Percentiles rank a stretch among this genome's conserved stretches.
Evolutionary conservation across 2,113 vertebrate species (phyloP).

Genomic region (Halichoeres trimaculatus): DNA sequence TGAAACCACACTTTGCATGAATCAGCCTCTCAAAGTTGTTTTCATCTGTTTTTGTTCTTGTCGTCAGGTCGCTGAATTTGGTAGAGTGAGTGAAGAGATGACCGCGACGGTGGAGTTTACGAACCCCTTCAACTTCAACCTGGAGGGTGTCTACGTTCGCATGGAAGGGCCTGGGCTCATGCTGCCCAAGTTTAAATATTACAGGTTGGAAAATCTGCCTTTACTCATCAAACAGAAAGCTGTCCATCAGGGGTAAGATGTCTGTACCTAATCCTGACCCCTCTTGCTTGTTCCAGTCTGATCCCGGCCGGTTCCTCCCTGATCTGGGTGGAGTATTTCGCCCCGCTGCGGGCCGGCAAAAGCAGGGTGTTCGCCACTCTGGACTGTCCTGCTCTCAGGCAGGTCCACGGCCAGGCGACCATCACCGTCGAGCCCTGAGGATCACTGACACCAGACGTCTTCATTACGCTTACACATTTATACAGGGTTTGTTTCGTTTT

Average conservation of each 20-base stretch:
- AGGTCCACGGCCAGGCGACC: conserved; percentile 87
- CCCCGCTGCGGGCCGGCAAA: conserved; percentile 79
- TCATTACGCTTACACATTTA: background rate
- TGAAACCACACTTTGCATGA: background rate
- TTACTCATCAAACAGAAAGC: too few species aligned
- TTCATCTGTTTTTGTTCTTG: too few species aligned
- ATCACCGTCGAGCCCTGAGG: conserved; percentile 68
- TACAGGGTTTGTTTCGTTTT: too few species aligned
- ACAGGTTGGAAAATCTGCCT: conserved; percentile 80
- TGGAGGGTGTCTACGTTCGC: conserved; percentile 84
- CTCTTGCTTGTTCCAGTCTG: conserved; percentile 78
- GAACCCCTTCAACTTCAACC: conserved; percentile 87
- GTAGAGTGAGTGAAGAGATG: conserved; percentile 84
- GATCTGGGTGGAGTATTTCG: conserved; percentile 85
- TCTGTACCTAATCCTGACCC: background rate
- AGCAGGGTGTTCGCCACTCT: conserved; percentile 90
- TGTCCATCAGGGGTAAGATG: too few species aligned
- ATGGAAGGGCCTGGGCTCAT: conserved; percentile 90
- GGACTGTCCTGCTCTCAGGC: conserved; percentile 88
- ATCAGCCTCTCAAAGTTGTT: background rate
- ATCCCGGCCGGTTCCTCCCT: conserved; percentile 83
- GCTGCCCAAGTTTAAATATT: conserved; percentile 81
- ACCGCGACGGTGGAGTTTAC: conserved; percentile 88
- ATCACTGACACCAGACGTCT: background rate
- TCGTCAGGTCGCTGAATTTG: conserved; percentile 66